These are phyloP conservation scores for Luperina testacea DNA, from an alignment of 2,888 invertebrate genomes.

Conservation along the genomic window DNA sequence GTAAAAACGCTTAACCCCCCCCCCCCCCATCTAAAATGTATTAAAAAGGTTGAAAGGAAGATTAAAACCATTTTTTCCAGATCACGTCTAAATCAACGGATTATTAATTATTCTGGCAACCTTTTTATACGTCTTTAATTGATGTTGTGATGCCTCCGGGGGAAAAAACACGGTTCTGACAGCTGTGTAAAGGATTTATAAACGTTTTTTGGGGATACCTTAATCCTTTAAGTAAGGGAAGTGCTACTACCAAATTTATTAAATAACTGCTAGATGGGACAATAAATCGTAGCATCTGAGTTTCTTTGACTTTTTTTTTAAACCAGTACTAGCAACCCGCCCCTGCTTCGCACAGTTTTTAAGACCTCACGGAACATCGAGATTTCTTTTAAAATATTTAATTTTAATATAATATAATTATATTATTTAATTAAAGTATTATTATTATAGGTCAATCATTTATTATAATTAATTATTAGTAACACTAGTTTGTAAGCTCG, in stretches of 20 bases:
- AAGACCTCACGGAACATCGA: not conserved
- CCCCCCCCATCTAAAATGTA: constrained; percentile 5
- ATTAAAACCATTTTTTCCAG: constrained; percentile 20
- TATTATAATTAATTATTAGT: no score
- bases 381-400: no score
- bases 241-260: not conserved
- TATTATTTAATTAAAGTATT: no score
- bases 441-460: no score
- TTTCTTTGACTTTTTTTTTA: not conserved
- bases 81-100: constrained; percentile 38
- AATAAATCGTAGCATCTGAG: not conserved
- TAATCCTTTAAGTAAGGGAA: not conserved
- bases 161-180: not conserved
- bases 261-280: not conserved
- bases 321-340: not conserved
- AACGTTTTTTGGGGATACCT: not conserved
- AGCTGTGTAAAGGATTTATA: constrained; percentile 21
- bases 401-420: no score
- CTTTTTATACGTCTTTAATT: constrained; percentile 48
- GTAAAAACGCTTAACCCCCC: not conserved
- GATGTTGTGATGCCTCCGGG: constrained; percentile 27
- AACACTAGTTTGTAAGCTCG: no score
- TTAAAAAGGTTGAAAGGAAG: constrained; percentile 9
- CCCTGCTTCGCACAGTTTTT: not conserved
- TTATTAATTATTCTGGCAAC: constrained; percentile 52